Evolutionary conservation across 92 coral and sea anemone species (phyloP).

Genomic region (Montipora capitata): DNA sequence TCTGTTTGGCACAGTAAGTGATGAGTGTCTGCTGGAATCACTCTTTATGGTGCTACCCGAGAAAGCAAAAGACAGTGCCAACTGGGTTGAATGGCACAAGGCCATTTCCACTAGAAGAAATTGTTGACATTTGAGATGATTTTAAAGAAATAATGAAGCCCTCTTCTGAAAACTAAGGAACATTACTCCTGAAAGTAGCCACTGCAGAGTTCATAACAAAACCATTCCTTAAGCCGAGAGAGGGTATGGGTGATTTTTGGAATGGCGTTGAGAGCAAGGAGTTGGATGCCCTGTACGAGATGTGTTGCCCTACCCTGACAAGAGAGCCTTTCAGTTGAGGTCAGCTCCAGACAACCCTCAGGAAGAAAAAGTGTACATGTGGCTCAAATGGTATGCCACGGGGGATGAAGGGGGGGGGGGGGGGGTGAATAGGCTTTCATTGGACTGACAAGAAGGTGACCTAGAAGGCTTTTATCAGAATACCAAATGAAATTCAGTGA

Average conservation of each 20-base stretch:
- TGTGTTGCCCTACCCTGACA: neutral
- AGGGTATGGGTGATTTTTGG: slow-evolving; percentile 69
- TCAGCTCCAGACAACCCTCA: neutral
- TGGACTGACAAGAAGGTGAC: too few species aligned
- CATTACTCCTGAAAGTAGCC: slow-evolving; percentile 26
- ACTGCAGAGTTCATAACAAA: slow-evolving; percentile 54
- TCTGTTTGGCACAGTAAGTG: slow-evolving; percentile 37
- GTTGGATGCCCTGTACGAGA: neutral
- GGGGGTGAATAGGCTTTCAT: too few species aligned
- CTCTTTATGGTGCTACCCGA: slow-evolving; percentile 54
- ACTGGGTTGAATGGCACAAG: slow-evolving; percentile 28
- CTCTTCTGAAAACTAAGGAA: slow-evolving; percentile 19
- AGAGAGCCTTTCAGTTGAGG: too few species aligned
- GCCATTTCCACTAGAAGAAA: slow-evolving; percentile 31
- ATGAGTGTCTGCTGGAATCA: slow-evolving; percentile 53
- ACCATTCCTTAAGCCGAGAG: slow-evolving; percentile 51
- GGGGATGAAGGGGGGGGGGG: too few species aligned
- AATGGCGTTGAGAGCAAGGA: slow-evolving; percentile 23
- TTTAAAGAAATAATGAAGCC: slow-evolving; percentile 27
- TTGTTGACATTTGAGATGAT: slow-evolving; percentile 56
- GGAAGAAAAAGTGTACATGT: slow-evolving; percentile 22
- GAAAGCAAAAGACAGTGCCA: slow-evolving; percentile 6
- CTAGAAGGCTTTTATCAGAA: too few species aligned
- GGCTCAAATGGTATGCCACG: slow-evolving; percentile 68
- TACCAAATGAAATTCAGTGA: too few species aligned